Base-by-base conservation (phyloP, 1,140 invertebrate species). In the Polypedilum vanderplanki region DNA sequence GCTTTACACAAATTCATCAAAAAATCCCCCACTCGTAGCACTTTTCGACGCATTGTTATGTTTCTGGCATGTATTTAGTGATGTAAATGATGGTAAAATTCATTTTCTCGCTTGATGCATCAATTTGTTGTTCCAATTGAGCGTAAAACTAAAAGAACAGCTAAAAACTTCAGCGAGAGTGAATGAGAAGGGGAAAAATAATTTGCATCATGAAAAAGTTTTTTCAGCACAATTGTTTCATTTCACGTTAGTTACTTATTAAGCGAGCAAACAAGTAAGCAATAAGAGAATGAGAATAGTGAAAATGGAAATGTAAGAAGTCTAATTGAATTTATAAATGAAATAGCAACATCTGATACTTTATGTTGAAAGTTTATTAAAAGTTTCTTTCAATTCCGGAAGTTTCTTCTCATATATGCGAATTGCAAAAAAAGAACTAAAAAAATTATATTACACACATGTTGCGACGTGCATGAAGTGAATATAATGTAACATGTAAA, bases 91-190 rank as follows among this genome's bases (percentile, higher is more conserved):
- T 33, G 46, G 12, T 57, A 57, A 12, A 57, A 57, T n/a, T 57
- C n/a, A 57, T 57, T 57, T n/a, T 57, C 46, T 57, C n/a, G 46
- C 46, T 57, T 57, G 46, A n/a, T 57, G 46, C 46, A 57, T 57
- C 46, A 57, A 57, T 57, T 57, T 57, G 46, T 57, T 57, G n/a
- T 57, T 57, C 46, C 46, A 57, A 57, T 57, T 57, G 46, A 57
- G 46, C 15, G 41, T 46, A 46, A 12, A 46, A 46, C 9, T 46
- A 15, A 46, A 15, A 46, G 41, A 9, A 46, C 41, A 46, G 41
- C 41, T 1, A 15, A 57, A 57, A 57, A 15, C 1, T n/a, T n/a
- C n/a, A 15, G 10, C 3, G 4, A 57, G 46, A 15, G n/a, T 10
- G 46, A 57, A n/a, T n/a, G n/a, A 57, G 46, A 57, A 57, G 15